A percentile compares a stretch with the other conserved stretches of the same genome.
Conservation (phyloP, 2,797 vertebrate genomes). For the Semaprochilodus insignis region DNA sequence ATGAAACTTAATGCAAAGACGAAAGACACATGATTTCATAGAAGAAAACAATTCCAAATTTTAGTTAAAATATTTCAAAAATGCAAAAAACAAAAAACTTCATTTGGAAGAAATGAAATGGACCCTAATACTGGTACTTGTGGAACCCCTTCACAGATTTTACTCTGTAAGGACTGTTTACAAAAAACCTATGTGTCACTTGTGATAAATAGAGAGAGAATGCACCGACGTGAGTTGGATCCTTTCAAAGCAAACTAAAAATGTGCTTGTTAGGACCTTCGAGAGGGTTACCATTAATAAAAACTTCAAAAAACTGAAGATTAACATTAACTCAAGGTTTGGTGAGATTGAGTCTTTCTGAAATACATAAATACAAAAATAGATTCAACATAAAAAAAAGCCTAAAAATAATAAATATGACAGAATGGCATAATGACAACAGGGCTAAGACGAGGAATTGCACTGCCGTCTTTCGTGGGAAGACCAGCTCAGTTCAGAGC, state of each 20-base stretch:
- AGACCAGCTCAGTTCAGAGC: conserved; percentile 46
- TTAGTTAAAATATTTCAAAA: not conserved
- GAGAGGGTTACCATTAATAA: conserved; percentile 74
- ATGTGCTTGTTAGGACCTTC: conserved; percentile 64
- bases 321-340: conserved; percentile 55
- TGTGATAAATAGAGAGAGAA: conserved; percentile 2
- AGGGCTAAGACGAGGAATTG: conserved; percentile 17
- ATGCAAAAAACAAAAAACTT: conserved; percentile 2
- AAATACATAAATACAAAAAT: conserved; percentile 79
- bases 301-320: conserved; percentile 56
- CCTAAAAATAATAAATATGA: conserved; percentile 56
- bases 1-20: conserved; percentile 1
- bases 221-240: conserved; percentile 4
- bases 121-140: conserved; percentile 9
- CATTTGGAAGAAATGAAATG: conserved; percentile 12
- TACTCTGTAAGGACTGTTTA: conserved; percentile 17
- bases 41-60: conserved; percentile 14
- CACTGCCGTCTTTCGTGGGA: conserved; percentile 31
- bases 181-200: conserved; percentile 12
- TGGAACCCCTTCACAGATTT: conserved; percentile 16
- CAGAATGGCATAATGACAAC: conserved; percentile 17
- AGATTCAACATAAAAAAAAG: conserved; percentile 73
- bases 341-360: conserved; percentile 65
- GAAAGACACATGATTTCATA: conserved; percentile 9
- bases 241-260: conserved; percentile 47